phyloP scores from a whole-genome alignment of 2,888 invertebrate species.

The Pachydiplax longipennis region DNA sequence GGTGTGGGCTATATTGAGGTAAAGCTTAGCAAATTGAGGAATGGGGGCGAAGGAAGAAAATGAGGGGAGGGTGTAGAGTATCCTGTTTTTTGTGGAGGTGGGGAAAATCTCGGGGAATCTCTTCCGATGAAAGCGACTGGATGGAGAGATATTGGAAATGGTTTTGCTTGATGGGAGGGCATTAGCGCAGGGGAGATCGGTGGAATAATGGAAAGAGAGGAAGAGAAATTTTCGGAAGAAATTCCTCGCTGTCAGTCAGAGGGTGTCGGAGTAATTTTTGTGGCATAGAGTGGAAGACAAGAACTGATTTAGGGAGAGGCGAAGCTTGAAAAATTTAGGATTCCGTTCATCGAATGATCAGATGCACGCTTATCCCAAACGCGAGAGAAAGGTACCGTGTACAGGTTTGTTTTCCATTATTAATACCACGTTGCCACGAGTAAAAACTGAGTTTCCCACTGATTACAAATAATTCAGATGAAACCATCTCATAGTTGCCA shows the following conservation, averaged over 20 bases:
- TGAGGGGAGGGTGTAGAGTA: neutral
- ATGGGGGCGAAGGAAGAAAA: slow-evolving; percentile 9
- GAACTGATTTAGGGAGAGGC: neutral
- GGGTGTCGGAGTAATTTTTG: slow-evolving; percentile 17
- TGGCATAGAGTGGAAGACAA: neutral
- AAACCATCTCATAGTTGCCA: too few species aligned
- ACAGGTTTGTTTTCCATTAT: too few species aligned
- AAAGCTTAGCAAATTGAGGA: slow-evolving; percentile 34
- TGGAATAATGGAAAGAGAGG: slow-evolving; percentile 16
- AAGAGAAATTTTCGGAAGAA: neutral
- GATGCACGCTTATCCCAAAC: too few species aligned
- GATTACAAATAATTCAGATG: too few species aligned
- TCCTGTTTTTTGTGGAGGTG: neutral
- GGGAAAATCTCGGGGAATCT: neutral
- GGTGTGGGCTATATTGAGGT: neutral
- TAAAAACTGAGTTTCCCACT: too few species aligned
- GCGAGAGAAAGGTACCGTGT: too few species aligned
- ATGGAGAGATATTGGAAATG: slow-evolving; percentile 10
- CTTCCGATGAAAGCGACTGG: neutral
- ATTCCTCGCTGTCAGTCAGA: slow-evolving; percentile 4
- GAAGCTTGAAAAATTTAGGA: neutral
- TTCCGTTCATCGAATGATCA: neutral
- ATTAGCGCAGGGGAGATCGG: neutral
- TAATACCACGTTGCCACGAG: too few species aligned
- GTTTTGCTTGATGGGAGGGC: slow-evolving; percentile 2